Evolutionary conservation across 1,140 invertebrate species (phyloP).

Genomic region (Tribolium castaneum): DNA sequence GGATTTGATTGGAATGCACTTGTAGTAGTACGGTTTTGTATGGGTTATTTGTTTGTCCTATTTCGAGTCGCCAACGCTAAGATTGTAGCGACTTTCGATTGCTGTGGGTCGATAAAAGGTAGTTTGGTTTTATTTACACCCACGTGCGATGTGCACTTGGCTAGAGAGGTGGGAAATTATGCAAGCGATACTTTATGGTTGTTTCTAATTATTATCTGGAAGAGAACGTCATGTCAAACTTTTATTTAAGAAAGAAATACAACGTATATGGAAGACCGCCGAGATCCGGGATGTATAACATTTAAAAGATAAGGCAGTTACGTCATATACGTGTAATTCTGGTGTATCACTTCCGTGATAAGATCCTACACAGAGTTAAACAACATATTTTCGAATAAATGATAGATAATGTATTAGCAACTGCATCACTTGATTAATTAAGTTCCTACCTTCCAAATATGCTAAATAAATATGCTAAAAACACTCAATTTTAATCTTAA

Average conservation of each 20-base stretch:
- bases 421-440: too few relatives aligned
- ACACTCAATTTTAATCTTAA: too few relatives aligned
- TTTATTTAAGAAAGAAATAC: background rate
- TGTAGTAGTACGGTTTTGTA: conserved; percentile 3
- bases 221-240: background rate
- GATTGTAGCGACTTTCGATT: conserved; percentile 45
- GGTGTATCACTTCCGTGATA: background rate
- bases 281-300: conserved; percentile 43
- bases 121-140: conserved; percentile 35
- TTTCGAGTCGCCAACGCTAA: conserved; percentile 42
- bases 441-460: too few relatives aligned
- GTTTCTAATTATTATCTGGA: background rate
- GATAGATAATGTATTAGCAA: too few relatives aligned
- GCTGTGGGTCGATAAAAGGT: conserved; percentile 39
- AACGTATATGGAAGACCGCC: conserved; percentile 24
- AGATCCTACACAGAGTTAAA: too few relatives aligned
- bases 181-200: background rate
- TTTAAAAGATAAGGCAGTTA: conserved; percentile 28
- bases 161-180: background rate
- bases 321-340: conserved; percentile 2
- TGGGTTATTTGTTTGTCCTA: conserved; percentile 39
- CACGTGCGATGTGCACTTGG: conserved; percentile 29
- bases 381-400: too few relatives aligned
- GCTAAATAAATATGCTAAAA: too few relatives aligned
- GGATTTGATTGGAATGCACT: conserved; percentile 19